These are phyloP conservation scores for Heliothis peltigera DNA, from an alignment of 2,888 invertebrate genomes.

Conservation along the genomic window DNA sequence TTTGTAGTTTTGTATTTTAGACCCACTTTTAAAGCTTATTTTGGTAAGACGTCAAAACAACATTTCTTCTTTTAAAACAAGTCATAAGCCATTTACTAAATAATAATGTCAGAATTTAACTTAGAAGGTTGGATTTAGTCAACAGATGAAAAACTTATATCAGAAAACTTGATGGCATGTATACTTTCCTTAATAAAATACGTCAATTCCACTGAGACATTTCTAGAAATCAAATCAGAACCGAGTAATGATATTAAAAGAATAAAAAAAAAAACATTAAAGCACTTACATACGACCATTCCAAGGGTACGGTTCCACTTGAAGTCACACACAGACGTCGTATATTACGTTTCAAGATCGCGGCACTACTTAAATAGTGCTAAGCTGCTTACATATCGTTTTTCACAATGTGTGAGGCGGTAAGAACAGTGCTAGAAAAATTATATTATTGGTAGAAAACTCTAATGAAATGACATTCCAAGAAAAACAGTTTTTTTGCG, in stretches of 20 bases:
- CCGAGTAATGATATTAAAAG: constrained; percentile 12
- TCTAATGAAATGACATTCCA: neutral
- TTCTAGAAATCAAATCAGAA: constrained; percentile 5
- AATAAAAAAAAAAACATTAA: constrained; percentile 14
- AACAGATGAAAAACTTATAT: no score
- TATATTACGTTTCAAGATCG: constrained; percentile 45
- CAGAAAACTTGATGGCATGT: no score
- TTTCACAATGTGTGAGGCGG: constrained; percentile 15
- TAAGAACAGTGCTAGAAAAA: constrained; percentile 1
- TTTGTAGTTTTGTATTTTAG: no score
- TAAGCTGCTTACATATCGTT: constrained; percentile 41
- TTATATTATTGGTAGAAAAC: neutral
- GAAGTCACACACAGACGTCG: constrained; percentile 50
- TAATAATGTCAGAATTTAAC: neutral
- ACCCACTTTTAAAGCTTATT: no score
- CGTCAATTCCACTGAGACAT: neutral
- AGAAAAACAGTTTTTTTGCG: no score
- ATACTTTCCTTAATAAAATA: neutral
- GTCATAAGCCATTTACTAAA: neutral
- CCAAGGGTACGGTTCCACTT: constrained; percentile 29
- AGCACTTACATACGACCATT: constrained; percentile 34
- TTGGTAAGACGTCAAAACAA: no score
- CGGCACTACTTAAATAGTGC: constrained; percentile 37
- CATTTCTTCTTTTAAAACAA: neutral
- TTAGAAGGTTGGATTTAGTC: no score